Evolutionary conservation across 2,888 invertebrate genomes (phyloP), one percentile per base, ranked within the genome.

Genomic region (Pristionchus fissidentatus): DNA sequence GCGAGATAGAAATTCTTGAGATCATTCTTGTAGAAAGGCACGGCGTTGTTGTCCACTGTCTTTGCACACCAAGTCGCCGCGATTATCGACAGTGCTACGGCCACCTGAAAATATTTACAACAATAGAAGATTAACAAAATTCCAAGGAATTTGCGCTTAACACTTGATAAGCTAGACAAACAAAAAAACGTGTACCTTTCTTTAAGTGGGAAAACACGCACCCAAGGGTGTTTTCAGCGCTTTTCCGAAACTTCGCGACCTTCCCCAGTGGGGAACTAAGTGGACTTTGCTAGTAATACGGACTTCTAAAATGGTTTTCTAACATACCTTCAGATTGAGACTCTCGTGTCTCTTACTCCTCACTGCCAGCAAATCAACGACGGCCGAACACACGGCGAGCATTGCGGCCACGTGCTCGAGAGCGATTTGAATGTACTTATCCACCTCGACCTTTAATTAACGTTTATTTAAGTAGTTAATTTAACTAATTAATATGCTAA

Each of bases 11-110:
- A 92, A 46, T 77, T 82, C 73, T 87, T 87, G 52, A 92, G 84
- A 75, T 92, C 92, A 60, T 90, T 88, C 80, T 90, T 90, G 86
- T 91, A 92, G 85, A 88, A 92, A 8, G 90, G 90, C 80, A 88
- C 87, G 77, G 90, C 88, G 57, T 90, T 89, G 86, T 91, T 90
- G 84, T 92, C 92, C 29, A 92, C 89, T 8, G 90, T 83, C 84
- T 92, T 92, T 43, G 92, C 78, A 46, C 88, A 88, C 90, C 92
- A 91, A 10, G 90, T 90, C 29, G 91, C 91, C 15, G 91, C 88
- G n/a, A 92, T 85, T 35, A 92, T 85, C 15, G 92, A 90, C 32
- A 92, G 77, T 8, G 89, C 91, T 38, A 92, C 85, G 60, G 90
- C 87, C 49, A 90, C 91, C 90, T 91, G 83, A 38, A 86, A n/a